Evolutionary conservation across 2,797 vertebrate genomes (phyloP), one percentile per base, ranked within the genome.

Genomic region (Brotula barbata): DNA sequence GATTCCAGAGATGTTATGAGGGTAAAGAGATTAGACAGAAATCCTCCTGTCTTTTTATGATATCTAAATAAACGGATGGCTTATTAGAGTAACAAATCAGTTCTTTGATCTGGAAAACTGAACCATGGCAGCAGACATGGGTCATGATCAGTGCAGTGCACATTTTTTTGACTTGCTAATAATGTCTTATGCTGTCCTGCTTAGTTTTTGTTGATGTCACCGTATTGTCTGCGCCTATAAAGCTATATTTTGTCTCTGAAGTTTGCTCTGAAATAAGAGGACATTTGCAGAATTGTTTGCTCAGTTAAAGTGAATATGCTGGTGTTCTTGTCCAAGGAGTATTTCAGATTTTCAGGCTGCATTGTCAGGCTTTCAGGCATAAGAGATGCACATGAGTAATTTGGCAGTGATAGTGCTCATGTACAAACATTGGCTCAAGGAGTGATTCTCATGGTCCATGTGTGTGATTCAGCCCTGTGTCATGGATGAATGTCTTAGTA

Each of bases 1-100:
- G 23, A 48, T 23, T 67, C 61, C 66, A 7, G 63, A 65, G 42
- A 70, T 64, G 56, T 36, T 76, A 74, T 64, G 16, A 74, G 53
- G 13, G 25, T 58, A 52, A 13, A 67, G 17, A 16, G 15, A 21
- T 44, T 39, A 44, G 37, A 65, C 43, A 82, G 65, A 43, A 51
- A 22, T 42, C 52, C 51, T 15, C 31, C 34, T 56, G n/a, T 66
- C 49, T 76, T 50, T 52, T 72, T 63, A 56, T 52, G 42, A 64
- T 41, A 68, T 23, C 39, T 60, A 72, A 78, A 74, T 75, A 58
- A 64, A 79, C 44, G 19, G 42, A 48, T n/a, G 20, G 17, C 25
- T 69, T 11, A 44, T 70, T 58, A 31, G 17, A 54, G 9, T 28
- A 61, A 53, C 43, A 61, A 37, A 49, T 70, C 49, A 16, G 37